These are phyloP conservation scores for Pelochelys cantorii DNA, from an alignment of 2,797 vertebrate genomes.

Conservation along the genomic window DNA sequence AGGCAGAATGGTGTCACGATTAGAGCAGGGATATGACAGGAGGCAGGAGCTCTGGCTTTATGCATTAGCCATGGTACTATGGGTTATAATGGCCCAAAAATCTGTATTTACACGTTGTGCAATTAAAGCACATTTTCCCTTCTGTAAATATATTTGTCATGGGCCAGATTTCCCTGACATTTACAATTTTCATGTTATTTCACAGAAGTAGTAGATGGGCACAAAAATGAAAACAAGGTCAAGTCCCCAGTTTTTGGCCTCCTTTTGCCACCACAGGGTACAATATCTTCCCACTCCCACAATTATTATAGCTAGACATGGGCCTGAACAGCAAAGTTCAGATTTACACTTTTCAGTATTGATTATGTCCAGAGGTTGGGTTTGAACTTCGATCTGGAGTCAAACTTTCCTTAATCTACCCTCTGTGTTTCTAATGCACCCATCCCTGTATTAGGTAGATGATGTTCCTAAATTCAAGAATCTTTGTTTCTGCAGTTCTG, in stretches of 20 bases:
- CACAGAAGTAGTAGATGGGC: not conserved
- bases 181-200: conserved; percentile 40
- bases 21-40: not conserved
- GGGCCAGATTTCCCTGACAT: conserved; percentile 23
- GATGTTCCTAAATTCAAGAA: not conserved
- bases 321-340: not conserved
- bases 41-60: not conserved
- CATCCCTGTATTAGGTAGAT: not conserved
- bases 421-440: not conserved
- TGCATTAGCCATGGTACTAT: not conserved
- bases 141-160: conserved; percentile 21
- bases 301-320: not conserved
- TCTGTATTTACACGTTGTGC: not conserved
- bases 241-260: not conserved
- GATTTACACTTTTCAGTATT: not conserved
- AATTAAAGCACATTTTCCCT: not conserved
- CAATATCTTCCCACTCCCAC: not conserved
- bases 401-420: not conserved
- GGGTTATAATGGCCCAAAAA: not conserved
- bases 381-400: not conserved
- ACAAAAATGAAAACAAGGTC: not conserved
- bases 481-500: not conserved
- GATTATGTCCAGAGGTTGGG: not conserved
- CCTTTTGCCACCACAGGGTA: not conserved
- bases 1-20: not conserved